These are phyloP conservation scores for Siniperca knerii DNA, from an alignment of 2,113 vertebrate species.

Conservation along the genomic window DNA sequence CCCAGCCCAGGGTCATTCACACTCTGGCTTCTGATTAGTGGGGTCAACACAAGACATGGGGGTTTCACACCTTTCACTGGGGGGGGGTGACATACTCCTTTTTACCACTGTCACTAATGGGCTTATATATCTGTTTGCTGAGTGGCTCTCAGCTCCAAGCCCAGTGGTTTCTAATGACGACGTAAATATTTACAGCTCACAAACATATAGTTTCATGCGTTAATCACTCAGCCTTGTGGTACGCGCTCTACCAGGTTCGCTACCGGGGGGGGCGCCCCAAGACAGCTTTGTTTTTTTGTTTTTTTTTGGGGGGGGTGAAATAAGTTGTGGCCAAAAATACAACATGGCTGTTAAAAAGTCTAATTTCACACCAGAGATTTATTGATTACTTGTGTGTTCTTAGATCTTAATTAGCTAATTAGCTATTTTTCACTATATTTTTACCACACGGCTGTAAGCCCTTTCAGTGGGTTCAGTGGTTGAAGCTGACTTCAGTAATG, in stretches of 20 bases:
- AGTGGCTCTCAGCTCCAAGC: no score
- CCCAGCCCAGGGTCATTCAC: slow-evolving; percentile 21
- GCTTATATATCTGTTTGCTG: background rate
- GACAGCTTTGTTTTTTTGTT: no score
- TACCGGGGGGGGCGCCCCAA: no score
- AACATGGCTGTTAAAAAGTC: background rate
- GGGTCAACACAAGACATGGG: slow-evolving; percentile 15
- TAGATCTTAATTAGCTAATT: background rate
- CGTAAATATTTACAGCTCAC: no score
- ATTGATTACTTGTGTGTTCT: background rate
- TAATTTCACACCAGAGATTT: background rate
- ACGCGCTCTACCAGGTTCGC: no score
- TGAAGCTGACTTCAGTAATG: slow-evolving; percentile 29
- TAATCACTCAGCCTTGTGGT: no score
- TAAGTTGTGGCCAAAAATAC: no score
- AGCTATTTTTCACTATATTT: background rate
- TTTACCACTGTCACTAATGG: background rate
- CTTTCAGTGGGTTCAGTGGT: background rate
- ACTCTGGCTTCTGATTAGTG: slow-evolving; percentile 38
- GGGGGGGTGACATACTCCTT: slow-evolving; percentile 58
- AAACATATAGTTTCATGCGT: no score
- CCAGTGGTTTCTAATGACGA: no score
- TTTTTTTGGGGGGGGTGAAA: no score
- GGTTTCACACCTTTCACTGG: slow-evolving; percentile 42
- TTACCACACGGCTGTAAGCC: background rate